phyloP scores from a whole-genome alignment of 2,797 vertebrate genomes.

The Australoheros facetus region DNA sequence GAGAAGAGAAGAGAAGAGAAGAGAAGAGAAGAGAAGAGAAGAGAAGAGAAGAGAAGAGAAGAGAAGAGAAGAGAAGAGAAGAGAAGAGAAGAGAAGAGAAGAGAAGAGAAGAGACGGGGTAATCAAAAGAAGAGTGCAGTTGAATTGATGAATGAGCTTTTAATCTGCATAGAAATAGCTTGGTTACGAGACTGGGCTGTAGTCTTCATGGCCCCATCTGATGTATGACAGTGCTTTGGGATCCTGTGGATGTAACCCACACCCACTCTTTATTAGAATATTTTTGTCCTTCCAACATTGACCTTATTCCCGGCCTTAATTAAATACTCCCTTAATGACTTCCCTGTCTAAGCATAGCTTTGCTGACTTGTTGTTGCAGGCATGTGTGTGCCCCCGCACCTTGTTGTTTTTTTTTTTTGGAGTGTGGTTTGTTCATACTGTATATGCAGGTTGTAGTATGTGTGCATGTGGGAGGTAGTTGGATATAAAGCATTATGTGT shows the following conservation, averaged over 20 bases:
- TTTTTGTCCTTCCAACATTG: slow-evolving; percentile 83
- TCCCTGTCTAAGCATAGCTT: slow-evolving; percentile 68
- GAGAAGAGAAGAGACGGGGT: slow-evolving; percentile 35
- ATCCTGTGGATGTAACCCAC: slow-evolving; percentile 56
- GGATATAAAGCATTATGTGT: slow-evolving; percentile 13
- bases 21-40: slow-evolving; percentile 14
- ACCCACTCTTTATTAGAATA: slow-evolving; percentile 77
- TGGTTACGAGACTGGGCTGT: slow-evolving; percentile 70
- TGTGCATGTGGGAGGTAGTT: slow-evolving; percentile 30
- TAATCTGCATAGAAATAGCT: slow-evolving; percentile 78
- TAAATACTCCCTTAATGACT: slow-evolving; percentile 83
- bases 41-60: slow-evolving; percentile 10
- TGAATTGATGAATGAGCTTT: slow-evolving; percentile 78
- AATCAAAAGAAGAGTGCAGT: slow-evolving; percentile 64
- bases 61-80: slow-evolving; percentile 1
- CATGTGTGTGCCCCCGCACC: slow-evolving; percentile 6
- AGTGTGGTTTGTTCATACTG: neutral
- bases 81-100: slow-evolving; percentile 16
- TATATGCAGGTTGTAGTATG: neutral
- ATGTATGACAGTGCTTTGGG: slow-evolving; percentile 66
- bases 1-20: slow-evolving; percentile 17
- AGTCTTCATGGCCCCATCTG: slow-evolving; percentile 57
- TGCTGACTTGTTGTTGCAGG: slow-evolving; percentile 64
- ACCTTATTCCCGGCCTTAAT: slow-evolving; percentile 84
- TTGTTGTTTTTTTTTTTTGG: neutral